Evolutionary conservation across 2,888 invertebrate species (phyloP).

Genomic region (Neria commutata): DNA sequence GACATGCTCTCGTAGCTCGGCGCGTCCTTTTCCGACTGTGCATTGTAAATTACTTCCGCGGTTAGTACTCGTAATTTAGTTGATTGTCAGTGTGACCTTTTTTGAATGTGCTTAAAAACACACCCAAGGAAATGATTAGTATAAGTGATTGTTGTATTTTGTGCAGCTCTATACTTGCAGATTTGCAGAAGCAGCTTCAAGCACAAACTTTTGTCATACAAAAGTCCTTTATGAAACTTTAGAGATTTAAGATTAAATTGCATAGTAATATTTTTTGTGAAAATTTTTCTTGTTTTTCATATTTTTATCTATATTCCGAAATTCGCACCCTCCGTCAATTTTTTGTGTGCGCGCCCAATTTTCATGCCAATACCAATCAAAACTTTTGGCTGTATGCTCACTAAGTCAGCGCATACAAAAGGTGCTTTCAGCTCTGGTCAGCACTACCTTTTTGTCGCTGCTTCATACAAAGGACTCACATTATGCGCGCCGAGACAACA

Average conservation of each 20-base stretch:
- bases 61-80: conserved; percentile 40
- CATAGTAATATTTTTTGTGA: no score
- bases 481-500: not conserved
- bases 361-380: no score
- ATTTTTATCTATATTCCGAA: no score
- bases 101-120: not conserved
- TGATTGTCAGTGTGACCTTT: conserved; percentile 21
- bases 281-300: no score
- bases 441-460: conserved; percentile 9
- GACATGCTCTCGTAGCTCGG: conserved; percentile 38
- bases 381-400: no score
- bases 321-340: no score
- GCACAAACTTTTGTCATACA: no score
- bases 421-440: conserved; percentile 12
- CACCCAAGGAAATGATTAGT: not conserved
- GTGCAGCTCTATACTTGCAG: no score
- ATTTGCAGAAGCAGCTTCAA: no score
- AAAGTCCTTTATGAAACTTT: no score
- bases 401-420: not conserved
- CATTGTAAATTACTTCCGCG: conserved; percentile 57
- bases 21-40: conserved; percentile 34
- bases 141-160: not conserved
- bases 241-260: no score
- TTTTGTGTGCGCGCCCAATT: no score
- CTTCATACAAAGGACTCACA: not conserved